phyloP scores from a whole-genome alignment of 2,888 invertebrate species.

The Pyralis farinalis region DNA sequence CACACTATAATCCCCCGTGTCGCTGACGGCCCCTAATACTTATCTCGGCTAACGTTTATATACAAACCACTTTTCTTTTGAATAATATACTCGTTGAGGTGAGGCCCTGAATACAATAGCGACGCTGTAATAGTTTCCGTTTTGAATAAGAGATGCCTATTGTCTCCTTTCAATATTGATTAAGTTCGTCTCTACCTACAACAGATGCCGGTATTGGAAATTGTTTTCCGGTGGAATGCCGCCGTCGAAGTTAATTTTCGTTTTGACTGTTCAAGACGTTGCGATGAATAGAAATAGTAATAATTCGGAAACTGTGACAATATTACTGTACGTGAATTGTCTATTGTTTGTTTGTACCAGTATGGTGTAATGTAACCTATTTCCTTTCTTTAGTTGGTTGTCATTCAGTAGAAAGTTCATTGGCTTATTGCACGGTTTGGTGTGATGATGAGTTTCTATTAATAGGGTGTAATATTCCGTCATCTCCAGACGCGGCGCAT shows the following conservation, averaged over 20 bases:
- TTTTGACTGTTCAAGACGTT: slow-evolving; percentile 18
- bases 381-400: slow-evolving; percentile 23
- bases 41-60: slow-evolving; percentile 61
- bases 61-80: slow-evolving; percentile 75
- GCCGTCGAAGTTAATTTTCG: slow-evolving; percentile 34
- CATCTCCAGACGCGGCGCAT: slow-evolving; percentile 47
- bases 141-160: slow-evolving; percentile 74
- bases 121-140: slow-evolving; percentile 76
- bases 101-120: slow-evolving; percentile 73
- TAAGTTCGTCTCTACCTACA: slow-evolving; percentile 54
- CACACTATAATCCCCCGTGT: slow-evolving; percentile 52
- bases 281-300: slow-evolving; percentile 14
- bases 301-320: slow-evolving; percentile 15
- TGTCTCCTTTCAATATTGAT: slow-evolving; percentile 75
- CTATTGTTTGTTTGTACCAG: slow-evolving; percentile 14
- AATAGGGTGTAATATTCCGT: slow-evolving; percentile 59
- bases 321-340: slow-evolving; percentile 14
- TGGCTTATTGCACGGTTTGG: slow-evolving; percentile 50
- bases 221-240: slow-evolving; percentile 46
- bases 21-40: slow-evolving; percentile 55
- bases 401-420: slow-evolving; percentile 37
- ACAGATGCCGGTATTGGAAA: slow-evolving; percentile 45
- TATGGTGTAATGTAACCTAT: slow-evolving; percentile 11
- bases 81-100: slow-evolving; percentile 71
- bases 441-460: slow-evolving; percentile 58